Conservation (phyloP, 2,888 invertebrate species). For the Amiota communis region DNA sequence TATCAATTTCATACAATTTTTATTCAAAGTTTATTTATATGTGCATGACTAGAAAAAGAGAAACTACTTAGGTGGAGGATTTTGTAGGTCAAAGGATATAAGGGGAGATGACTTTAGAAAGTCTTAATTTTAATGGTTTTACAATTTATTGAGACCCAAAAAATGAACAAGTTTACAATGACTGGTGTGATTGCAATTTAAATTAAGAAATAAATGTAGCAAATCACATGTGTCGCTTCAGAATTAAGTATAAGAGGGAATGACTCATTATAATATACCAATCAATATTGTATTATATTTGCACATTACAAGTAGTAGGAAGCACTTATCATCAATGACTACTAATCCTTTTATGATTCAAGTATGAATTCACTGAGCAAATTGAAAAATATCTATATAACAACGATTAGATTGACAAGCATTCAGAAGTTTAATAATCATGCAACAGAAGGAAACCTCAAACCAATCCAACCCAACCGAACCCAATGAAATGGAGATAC, state of each 20-base stretch:
- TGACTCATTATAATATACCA: not conserved
- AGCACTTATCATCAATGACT: no score
- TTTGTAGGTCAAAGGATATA: not conserved
- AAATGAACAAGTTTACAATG: not conserved
- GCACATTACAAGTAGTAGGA: no score
- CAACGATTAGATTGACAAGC: no score
- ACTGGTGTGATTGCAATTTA: not conserved
- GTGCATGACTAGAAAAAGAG: not conserved
- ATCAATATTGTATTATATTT: no score
- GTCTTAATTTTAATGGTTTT: not conserved
- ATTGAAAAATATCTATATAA: no score
- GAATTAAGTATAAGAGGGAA: not conserved
- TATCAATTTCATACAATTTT: slow-evolving; percentile 38
- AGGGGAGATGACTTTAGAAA: not conserved
- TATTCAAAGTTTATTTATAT: slow-evolving; percentile 11
- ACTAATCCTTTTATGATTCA: no score
- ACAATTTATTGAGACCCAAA: not conserved
- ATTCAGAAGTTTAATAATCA: not conserved
- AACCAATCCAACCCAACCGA: not conserved
- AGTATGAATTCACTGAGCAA: no score
- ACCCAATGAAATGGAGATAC: not conserved
- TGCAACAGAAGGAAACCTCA: not conserved
- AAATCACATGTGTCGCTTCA: not conserved
- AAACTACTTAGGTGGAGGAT: not conserved
- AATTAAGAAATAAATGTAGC: not conserved